These are phyloP conservation scores for Cairina moschata DNA, from an alignment of 2,113 vertebrate genomes.

Conservation along the genomic window DNA sequence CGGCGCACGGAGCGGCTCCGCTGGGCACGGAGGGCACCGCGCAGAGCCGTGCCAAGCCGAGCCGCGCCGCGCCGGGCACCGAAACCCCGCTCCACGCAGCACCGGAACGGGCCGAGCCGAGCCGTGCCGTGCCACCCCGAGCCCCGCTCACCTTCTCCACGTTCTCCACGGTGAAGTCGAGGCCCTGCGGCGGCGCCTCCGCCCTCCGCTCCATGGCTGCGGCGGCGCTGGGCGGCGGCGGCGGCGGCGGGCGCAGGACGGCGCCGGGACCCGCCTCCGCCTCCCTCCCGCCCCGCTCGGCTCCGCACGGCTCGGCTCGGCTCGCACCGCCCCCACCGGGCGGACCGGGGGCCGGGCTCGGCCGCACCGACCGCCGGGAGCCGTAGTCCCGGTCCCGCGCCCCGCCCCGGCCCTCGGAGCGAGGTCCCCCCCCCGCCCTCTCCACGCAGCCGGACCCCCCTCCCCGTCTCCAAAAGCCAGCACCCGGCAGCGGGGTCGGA, in stretches of 20 bases:
- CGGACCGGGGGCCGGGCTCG: neutral
- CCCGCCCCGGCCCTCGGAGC: neutral
- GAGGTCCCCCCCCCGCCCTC: too few species aligned
- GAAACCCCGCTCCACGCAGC: too few species aligned
- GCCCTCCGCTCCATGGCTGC: conserved; percentile 9
- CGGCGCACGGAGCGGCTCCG: neutral
- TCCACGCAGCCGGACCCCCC: too few species aligned
- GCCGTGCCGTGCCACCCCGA: too few species aligned
- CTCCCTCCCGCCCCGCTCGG: neutral
- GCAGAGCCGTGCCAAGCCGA: too few species aligned
- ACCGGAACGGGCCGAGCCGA: too few species aligned
- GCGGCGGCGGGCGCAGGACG: neutral
- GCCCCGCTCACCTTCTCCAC: conserved; percentile 89
- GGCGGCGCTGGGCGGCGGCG: neutral
- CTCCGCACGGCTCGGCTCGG: neutral
- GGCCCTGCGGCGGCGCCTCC: conserved; percentile 72
- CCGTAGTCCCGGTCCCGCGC: conserved; percentile 5
- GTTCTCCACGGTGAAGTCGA: conserved; percentile 97
- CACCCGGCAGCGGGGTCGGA: neutral
- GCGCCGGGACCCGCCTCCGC: neutral
- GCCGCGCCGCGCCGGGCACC: too few species aligned
- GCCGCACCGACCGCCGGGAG: conserved; percentile 28
- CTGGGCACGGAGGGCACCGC: too few species aligned
- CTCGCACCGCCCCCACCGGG: too few species aligned
- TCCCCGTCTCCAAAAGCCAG: too few species aligned